Percentiles rank a stretch among this genome's conserved stretches.
Conservation (phyloP, 2,888 invertebrate species). For the Mythimna lalbum region DNA sequence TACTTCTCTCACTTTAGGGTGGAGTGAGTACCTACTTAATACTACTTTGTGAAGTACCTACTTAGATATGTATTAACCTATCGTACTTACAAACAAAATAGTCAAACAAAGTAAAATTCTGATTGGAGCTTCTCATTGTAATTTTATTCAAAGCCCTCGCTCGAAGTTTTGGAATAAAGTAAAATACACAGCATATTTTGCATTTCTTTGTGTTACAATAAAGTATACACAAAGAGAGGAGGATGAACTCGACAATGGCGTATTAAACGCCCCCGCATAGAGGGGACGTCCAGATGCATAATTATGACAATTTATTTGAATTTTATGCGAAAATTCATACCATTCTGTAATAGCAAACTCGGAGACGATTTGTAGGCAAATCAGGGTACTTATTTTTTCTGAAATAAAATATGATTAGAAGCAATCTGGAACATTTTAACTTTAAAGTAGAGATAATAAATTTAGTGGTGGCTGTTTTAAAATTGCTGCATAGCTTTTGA, state of each 20-base stretch:
- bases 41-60: background rate
- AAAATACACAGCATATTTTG: conserved; percentile 63
- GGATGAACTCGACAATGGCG: conserved; percentile 67
- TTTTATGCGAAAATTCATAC: conserved; percentile 67
- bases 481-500: background rate
- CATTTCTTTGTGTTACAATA: conserved; percentile 76
- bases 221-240: conserved; percentile 62
- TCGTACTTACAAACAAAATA: background rate
- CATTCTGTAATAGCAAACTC: conserved; percentile 40
- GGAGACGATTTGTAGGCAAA: conserved; percentile 11
- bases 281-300: conserved; percentile 71
- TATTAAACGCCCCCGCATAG: conserved; percentile 63
- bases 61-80: background rate
- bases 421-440: background rate
- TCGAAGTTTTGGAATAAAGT: conserved; percentile 35
- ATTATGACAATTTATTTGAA: conserved; percentile 65
- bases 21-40: too few relatives aligned
- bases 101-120: background rate
- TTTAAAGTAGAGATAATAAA: too few relatives aligned
- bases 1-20: too few relatives aligned
- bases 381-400: conserved; percentile 11
- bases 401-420: background rate
- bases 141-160: conserved; percentile 31
- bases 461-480: background rate
- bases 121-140: conserved; percentile 9